Base-by-base conservation (phyloP, 2,888 invertebrate genomes). In the Alviniconcha strummeri region DNA sequence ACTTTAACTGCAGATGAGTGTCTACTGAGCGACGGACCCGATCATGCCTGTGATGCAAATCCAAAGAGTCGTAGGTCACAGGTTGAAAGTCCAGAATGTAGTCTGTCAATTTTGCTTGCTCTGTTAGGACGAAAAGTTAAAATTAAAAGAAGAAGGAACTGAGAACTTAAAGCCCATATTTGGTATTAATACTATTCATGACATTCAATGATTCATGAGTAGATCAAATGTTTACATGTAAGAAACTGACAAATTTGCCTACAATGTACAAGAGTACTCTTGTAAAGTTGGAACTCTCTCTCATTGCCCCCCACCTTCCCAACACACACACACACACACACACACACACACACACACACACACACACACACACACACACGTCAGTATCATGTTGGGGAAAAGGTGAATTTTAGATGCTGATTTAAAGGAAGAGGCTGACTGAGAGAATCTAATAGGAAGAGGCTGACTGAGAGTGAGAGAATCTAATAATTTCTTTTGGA, bases 51-150 rank as follows among this genome's bases (percentile, higher is more conserved):
- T 85, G 69, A 75, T 91, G 90, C 5, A 92, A 82, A 55, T 84
- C 83, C 19, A 82, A 79, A 17, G 88, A 84, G 84, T 90, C 88
- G 83, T 91, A 92, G 64, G 85, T 83, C 55, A 92, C 72, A 77
- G 89, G 87, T 84, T 91, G 90, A 85, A 89, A 92, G 85, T 91
- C 90, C 19, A 77, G 85, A 54, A 92, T 90, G 83, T 91, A 91
- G 71, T 91, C 91, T 84, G 90, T 89, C 72, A 91, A 83, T 11
- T 84, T 77, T 76, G 84, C 84, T 64, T 85, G 83, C 17, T 88
- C 91, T 91, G 87, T 13, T 85, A 87, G 79, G 13, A 81, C 55
- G 80, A 17, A 36, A 69, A 15, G 36, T 5, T 7, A 9, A 8
- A 74, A 60, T 60, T 60, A 60, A 8, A 60, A 60, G 60, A 60